Evolutionary conservation across 2,113 vertebrate genomes (phyloP).

Genomic region (Syngnathus typhle): DNA sequence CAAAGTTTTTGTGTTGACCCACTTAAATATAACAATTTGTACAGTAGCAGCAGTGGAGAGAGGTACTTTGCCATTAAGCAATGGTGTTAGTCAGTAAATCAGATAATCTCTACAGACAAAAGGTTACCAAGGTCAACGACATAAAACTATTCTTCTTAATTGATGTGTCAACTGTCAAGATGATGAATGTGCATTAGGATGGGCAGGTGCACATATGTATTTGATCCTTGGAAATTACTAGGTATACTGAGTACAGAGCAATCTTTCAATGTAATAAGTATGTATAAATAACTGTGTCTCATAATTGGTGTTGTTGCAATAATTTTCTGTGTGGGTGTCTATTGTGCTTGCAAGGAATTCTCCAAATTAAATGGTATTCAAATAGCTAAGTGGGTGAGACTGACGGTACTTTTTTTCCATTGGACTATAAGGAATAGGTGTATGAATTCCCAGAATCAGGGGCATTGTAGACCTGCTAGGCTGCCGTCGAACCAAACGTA

Average conservation of each 20-base stretch:
- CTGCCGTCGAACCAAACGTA: too few species aligned
- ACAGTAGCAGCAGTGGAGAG: constrained; percentile 34
- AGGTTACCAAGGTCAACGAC: neutral
- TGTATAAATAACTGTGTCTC: neutral
- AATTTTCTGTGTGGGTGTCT: neutral
- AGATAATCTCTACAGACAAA: constrained; percentile 5
- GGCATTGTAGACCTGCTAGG: too few species aligned
- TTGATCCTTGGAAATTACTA: neutral
- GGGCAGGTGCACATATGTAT: neutral
- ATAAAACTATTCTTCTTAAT: constrained; percentile 4
- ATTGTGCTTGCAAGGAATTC: neutral
- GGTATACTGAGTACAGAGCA: neutral
- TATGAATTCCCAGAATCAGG: too few species aligned
- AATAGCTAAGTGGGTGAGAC: neutral
- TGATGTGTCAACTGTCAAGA: neutral
- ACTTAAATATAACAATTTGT: constrained; percentile 60
- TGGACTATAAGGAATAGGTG: neutral
- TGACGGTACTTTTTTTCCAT: neutral
- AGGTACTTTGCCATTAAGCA: constrained; percentile 28
- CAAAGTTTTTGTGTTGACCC: constrained; percentile 61
- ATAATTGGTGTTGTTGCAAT: neutral
- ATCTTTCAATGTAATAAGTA: neutral
- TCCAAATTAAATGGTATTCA: neutral
- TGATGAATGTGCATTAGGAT: neutral
- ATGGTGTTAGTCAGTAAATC: constrained; percentile 17